Base-by-base conservation (phyloP, 2,113 vertebrate species). In the Cryptoleucopteryx plumbea region DNA sequence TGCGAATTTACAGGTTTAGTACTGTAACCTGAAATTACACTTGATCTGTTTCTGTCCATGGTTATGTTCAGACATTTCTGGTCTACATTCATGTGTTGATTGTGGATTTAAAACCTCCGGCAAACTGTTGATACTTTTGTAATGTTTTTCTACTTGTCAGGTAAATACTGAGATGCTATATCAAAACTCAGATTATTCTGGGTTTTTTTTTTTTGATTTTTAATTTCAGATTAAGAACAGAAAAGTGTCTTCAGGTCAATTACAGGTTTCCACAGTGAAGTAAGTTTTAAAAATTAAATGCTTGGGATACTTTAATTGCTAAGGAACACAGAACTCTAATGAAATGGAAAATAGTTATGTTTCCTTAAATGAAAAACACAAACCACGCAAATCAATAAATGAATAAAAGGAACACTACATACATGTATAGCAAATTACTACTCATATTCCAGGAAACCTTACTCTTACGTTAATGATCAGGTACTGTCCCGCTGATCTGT, bases 151-250 rank as follows among this genome's bases (percentile, higher is more conserved):
- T 88, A 5, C 13, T 87, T 47, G 40, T 74, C 40, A 52, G 31
- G 38, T 74, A 85, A 67, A 83, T 65, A 43, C 6, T 71, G 26
- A 78, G 32, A 26, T 63, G 26, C 10, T 66, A 0, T 70, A 58
- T 88, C 10, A 82, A 91, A 56, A 21, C 15, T 66, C 7, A 45
- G 21, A 10, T 58, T 74, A 74, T 78, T 74, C 19, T 65, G n/a
- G 5, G 0, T 0, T 45, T 16, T 21, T 21, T 25, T 50, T 21
- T 27, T 88, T 47, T 42, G 2, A 0, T 36, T 47, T 16, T 74
- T 48, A 38, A 55, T 67, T 82, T 84, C 22, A 82, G 77, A 43
- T 59, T 79, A 74, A 67, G 42, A 85, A 91, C 65, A 95, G 67
- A 78, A 94, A 77, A 61, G 31, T 83, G 25, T 72, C n/a, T 67